Conservation (phyloP, 2,113 vertebrate genomes). For the Psittacula cyanocephala region DNA sequence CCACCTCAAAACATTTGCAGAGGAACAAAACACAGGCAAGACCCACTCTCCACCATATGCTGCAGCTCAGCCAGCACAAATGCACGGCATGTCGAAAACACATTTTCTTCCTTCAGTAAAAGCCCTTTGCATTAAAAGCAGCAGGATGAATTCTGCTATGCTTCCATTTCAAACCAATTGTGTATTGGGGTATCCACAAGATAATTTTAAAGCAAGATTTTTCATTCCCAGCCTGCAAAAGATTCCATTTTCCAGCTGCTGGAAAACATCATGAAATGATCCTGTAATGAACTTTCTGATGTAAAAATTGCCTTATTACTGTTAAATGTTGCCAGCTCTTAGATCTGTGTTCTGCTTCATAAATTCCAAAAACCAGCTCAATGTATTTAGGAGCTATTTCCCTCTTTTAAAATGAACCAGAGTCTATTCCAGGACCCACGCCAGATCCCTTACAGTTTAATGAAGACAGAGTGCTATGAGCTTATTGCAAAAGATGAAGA, state of each 20-base stretch:
- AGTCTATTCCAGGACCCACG: background rate
- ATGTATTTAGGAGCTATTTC: slow-evolving; percentile 35
- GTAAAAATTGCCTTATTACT: slow-evolving; percentile 25
- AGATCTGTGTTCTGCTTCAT: slow-evolving; percentile 41
- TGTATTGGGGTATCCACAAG: background rate
- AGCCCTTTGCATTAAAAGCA: background rate
- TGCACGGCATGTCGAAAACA: background rate
- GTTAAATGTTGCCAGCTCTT: slow-evolving; percentile 11
- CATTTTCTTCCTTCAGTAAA: background rate
- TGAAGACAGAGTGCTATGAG: slow-evolving; percentile 28
- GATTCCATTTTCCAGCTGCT: slow-evolving; percentile 25
- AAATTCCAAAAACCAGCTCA: slow-evolving; percentile 11
- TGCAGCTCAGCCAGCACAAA: background rate
- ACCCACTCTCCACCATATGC: background rate
- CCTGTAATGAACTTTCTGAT: slow-evolving; percentile 25
- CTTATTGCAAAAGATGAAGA: slow-evolving; percentile 13
- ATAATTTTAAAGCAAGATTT: background rate
- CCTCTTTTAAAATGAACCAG: slow-evolving; percentile 14
- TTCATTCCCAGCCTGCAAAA: background rate
- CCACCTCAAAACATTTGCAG: background rate
- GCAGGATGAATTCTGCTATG: background rate
- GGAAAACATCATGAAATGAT: slow-evolving; percentile 20
- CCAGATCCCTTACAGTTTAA: slow-evolving; percentile 8
- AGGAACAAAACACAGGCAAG: background rate
- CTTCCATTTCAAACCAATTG: background rate